Evolutionary conservation across 2,113 vertebrate genomes (phyloP), one percentile per base, ranked within the genome.

Genomic region (Zingel zingel): DNA sequence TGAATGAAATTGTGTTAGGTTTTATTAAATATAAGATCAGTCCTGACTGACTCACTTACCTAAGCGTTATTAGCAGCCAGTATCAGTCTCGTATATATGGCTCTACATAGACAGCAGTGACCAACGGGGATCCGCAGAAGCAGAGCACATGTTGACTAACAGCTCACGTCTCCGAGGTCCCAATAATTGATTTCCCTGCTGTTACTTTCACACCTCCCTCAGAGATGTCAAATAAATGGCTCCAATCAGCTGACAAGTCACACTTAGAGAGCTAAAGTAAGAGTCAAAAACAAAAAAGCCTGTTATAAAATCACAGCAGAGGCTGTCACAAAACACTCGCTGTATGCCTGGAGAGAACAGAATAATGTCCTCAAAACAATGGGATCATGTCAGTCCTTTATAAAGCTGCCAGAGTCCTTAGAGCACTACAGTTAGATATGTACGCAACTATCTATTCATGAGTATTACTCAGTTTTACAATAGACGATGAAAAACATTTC

Each of bases 111-210:
- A 77, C 39, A 15, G 54, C 36, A 47, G 45, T 6, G 57, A 39
- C 64, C 66, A 39, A 47, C 6, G 5, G 45, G 33, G 50, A 15
- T 53, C 71, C 15, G 57, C 47, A 73, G 18, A 23, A 16, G 59
- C 30, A 62, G 27, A n/a, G 8, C 21, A 30, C 4, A 68, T 39
- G 56, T 33, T 70, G 45, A 77, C 33, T 67, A 43, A 19, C 12
- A 27, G 27, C 51, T 81, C 2, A 9, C 8, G 6, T 62, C 68
- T 77, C 74, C 9, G 0, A 36, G 48, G 27, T 63, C 48, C 50
- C 74, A 23, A 68, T 59, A 78, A 78, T 58, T 78, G 39, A 74
- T 78, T 77, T 77, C 58, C 18, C 75, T 62, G 74, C 79, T 57
- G 78, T 56, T 56, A 48, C 64, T 10, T 43, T 61, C 62, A 67